Percentiles rank a stretch among this genome's conserved stretches.
Conservation (phyloP, 2,113 vertebrate species). For the Hyperopisus bebe region DNA sequence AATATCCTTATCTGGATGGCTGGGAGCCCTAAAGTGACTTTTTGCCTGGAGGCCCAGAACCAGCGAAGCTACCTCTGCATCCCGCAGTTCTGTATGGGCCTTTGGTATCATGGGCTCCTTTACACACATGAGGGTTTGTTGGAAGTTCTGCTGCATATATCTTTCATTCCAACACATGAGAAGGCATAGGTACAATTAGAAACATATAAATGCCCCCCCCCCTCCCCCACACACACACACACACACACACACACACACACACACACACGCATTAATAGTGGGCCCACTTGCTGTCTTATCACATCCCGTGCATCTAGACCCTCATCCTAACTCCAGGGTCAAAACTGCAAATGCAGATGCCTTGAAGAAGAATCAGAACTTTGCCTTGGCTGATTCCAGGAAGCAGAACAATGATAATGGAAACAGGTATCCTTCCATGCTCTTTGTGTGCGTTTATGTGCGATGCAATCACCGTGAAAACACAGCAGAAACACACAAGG, state of each 20-base stretch:
- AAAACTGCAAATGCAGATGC: neutral
- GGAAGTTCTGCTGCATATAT: neutral
- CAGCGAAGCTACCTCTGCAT: too few species aligned
- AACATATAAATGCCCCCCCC: neutral
- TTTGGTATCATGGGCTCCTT: neutral
- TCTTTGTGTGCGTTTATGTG: neutral
- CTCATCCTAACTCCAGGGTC: neutral
- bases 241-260: too few species aligned
- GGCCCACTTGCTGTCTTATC: neutral
- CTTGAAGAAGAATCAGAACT: slow-evolving; percentile 20
- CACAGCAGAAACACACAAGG: neutral
- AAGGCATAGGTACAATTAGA: neutral
- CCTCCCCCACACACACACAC: too few species aligned
- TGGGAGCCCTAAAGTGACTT: too few species aligned
- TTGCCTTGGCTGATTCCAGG: neutral
- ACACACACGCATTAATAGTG: too few species aligned
- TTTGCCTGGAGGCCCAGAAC: too few species aligned
- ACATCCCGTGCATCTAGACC: neutral
- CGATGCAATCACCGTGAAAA: neutral
- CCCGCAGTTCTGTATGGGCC: neutral
- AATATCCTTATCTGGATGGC: too few species aligned
- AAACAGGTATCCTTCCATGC: slow-evolving; percentile 17
- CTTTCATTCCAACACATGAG: neutral
- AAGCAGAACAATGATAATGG: slow-evolving; percentile 1
- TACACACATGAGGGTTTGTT: neutral